phyloP scores from a whole-genome alignment of 2,888 invertebrate genomes.

The Idaea aversata region DNA sequence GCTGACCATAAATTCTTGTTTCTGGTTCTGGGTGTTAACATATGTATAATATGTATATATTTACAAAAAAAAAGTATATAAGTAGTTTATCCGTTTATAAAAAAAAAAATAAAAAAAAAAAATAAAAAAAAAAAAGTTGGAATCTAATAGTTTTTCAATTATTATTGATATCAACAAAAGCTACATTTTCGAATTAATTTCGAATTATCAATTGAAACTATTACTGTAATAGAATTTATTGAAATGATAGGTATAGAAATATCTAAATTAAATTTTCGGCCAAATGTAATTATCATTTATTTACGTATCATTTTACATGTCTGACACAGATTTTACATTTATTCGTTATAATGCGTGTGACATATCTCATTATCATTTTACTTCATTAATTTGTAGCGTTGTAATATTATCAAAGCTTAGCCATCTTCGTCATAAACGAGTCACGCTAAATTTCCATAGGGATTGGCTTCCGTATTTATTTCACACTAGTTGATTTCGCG shows the following conservation, averaged over 20 bases:
- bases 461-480: constrained; percentile 35
- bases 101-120: no score
- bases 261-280: constrained; percentile 6
- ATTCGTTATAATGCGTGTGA: constrained; percentile 37
- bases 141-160: no score
- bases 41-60: no score
- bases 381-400: constrained; percentile 49
- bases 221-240: no score
- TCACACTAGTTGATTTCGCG: constrained; percentile 11
- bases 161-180: no score
- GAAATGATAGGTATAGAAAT: not conserved
- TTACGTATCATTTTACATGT: not conserved
- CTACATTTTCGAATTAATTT: no score
- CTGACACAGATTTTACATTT: constrained; percentile 21
- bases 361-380: constrained; percentile 45
- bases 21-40: no score
- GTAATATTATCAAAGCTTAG: constrained; percentile 46
- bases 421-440: constrained; percentile 37
- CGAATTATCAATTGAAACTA: no score
- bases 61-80: no score
- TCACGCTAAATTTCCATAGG: constrained; percentile 46
- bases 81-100: no score
- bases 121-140: no score
- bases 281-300: not conserved
- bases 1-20: no score